These are phyloP conservation scores for Limnephilus lunatus DNA, from an alignment of 2,888 invertebrate species.

Conservation along the genomic window DNA sequence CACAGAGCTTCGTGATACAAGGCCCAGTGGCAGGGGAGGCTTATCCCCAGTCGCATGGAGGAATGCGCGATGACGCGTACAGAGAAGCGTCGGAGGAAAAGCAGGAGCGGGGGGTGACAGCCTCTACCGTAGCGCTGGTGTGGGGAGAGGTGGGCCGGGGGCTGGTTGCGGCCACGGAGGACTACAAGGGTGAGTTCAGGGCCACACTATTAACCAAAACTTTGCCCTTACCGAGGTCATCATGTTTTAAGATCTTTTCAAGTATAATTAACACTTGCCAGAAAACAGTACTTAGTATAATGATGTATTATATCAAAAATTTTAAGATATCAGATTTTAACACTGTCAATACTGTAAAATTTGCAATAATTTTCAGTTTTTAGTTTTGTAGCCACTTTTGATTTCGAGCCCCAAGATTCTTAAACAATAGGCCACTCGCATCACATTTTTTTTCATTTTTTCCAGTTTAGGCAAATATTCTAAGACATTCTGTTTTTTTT, in stretches of 20 bases:
- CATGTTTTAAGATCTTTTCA: constrained; percentile 47
- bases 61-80: constrained; percentile 43
- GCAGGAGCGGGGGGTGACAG: constrained; percentile 16
- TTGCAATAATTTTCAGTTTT: background rate
- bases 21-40: constrained; percentile 13
- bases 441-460: too few relatives aligned
- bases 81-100: constrained; percentile 5
- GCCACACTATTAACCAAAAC: constrained; percentile 50
- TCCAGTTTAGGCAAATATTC: too few relatives aligned
- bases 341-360: background rate
- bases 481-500: too few relatives aligned
- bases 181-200: constrained; percentile 58
- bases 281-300: too few relatives aligned
- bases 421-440: background rate
- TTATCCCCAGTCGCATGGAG: constrained; percentile 26
- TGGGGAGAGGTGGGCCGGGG: constrained; percentile 65
- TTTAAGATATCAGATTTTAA: too few relatives aligned
- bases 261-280: constrained; percentile 27
- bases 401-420: background rate
- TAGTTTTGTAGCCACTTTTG: background rate
- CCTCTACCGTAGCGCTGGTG: constrained; percentile 57
- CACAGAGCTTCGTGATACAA: constrained; percentile 45
- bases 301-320: too few relatives aligned
- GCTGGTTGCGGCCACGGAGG: constrained; percentile 60
- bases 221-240: constrained; percentile 25